Evolutionary conservation across 2,888 invertebrate genomes (phyloP), one percentile per base, ranked within the genome.

Genomic region (Siphonodentalium dalli): DNA sequence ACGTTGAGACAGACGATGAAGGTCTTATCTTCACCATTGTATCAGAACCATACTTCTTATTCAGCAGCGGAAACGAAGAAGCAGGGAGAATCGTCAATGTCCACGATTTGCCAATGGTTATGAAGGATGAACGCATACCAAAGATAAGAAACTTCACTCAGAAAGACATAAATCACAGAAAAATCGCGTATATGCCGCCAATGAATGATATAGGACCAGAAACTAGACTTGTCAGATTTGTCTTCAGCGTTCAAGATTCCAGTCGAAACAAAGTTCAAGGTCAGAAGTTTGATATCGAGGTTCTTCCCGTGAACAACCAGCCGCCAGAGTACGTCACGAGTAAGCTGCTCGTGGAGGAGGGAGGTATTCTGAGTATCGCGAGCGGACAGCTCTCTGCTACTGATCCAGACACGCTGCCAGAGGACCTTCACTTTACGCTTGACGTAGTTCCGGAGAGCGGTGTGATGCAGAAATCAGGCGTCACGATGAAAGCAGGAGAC

Each of bases 181-280:
- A 78, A 68, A 72, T 81, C 4, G 80, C 74, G 13, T 81, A 80
- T 59, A 71, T 81, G 62, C 81, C 81, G 1, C 80, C 81, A 0
- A 34, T 62, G 33, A 57, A 62, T 15, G 81, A 81, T 49, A 78
- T 80, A 9, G 81, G 81, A 5, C 74, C 79, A 0, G 69, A 72
- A 42, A 65, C 74, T 1, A 54, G 72, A 21, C 60, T 72, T 15
- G 72, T 76, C 9, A 50, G 74, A n/a, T 67, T 79, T 59, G 69
- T 73, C 3, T 79, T 75, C 63, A 74, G 75, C 24, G 77, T 79
- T 9, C 70, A 72, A 42, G 80, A 79, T 49, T 68, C 71, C 11
- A 70, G 72, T 43, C 72, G 71, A 13, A 78, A 78, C 60, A 70
- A 71, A 48, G 71, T 75, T 3, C 58, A 65, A 3, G 69, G 72